Evolutionary conservation across 2,797 vertebrate species (phyloP).

Genomic region (Antrozous pallidus): DNA sequence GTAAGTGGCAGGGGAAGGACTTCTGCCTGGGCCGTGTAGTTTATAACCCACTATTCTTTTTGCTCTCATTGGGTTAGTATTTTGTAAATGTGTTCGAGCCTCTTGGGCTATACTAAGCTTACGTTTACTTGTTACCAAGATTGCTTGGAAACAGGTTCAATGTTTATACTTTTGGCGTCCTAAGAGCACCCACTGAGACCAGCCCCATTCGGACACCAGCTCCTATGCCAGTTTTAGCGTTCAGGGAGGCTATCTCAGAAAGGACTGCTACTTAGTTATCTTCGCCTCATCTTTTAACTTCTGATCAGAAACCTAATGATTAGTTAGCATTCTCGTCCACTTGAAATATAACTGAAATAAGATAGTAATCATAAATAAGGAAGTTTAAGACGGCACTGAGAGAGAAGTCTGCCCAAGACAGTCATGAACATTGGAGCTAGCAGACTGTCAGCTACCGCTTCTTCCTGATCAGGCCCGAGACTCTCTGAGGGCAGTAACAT

Average conservation of each 20-base stretch:
- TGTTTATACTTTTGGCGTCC: not conserved
- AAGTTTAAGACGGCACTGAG: not conserved
- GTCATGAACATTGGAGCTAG: not conserved
- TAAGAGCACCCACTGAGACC: not conserved
- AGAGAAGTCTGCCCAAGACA: not conserved
- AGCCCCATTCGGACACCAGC: not conserved
- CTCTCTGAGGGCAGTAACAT: not conserved
- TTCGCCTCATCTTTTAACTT: not conserved
- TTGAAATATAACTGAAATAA: not conserved
- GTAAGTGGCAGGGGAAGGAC: not conserved
- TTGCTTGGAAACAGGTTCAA: not conserved
- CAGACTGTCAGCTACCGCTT: not conserved
- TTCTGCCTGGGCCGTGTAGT: not conserved
- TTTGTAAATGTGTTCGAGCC: not conserved
- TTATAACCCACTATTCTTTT: not conserved
- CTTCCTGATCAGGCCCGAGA: not conserved
- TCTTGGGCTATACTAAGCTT: not conserved
- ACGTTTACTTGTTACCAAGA: not conserved
- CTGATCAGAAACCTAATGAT: not conserved
- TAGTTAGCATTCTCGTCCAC: not conserved
- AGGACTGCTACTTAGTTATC: not conserved
- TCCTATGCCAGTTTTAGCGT: not conserved
- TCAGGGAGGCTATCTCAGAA: not conserved
- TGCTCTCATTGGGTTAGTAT: not conserved
- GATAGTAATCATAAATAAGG: not conserved